These are phyloP conservation scores for Acrobasis suavella DNA, from an alignment of 2,888 invertebrate species.

Conservation along the genomic window DNA sequence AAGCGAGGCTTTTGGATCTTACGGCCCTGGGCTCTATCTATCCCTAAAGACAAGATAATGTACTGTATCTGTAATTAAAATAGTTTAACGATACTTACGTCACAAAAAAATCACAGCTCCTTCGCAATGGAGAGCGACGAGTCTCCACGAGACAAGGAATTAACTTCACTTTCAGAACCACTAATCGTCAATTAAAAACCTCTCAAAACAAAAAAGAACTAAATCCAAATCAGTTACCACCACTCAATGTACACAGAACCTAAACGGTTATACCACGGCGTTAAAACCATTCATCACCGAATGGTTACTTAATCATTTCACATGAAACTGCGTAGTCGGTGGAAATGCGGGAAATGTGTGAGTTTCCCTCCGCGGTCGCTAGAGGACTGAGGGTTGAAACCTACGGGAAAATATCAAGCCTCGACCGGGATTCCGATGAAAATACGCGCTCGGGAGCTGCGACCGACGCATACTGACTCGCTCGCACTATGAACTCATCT, in stretches of 20 bases:
- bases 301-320: constrained; percentile 73
- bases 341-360: constrained; percentile 36
- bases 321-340: constrained; percentile 52
- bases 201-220: constrained; percentile 31
- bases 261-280: constrained; percentile 39
- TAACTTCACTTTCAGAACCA: constrained; percentile 31
- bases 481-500: constrained; percentile 50
- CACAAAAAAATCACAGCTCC: constrained; percentile 40
- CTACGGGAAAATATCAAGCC: constrained; percentile 77
- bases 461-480: constrained; percentile 45
- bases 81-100: constrained; percentile 49
- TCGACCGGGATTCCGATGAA: constrained; percentile 69
- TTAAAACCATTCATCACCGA: constrained; percentile 36
- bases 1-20: no score
- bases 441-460: constrained; percentile 46
- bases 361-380: constrained; percentile 49
- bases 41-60: no score
- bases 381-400: constrained; percentile 70
- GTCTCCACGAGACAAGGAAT: constrained; percentile 32
- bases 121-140: constrained; percentile 29
- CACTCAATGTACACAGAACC: constrained; percentile 36
- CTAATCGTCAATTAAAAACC: constrained; percentile 30
- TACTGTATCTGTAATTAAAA: constrained; percentile 8
- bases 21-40: no score
- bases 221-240: constrained; percentile 28